Conservation (phyloP, 2,888 invertebrate genomes). For the Morpho achilles region DNA sequence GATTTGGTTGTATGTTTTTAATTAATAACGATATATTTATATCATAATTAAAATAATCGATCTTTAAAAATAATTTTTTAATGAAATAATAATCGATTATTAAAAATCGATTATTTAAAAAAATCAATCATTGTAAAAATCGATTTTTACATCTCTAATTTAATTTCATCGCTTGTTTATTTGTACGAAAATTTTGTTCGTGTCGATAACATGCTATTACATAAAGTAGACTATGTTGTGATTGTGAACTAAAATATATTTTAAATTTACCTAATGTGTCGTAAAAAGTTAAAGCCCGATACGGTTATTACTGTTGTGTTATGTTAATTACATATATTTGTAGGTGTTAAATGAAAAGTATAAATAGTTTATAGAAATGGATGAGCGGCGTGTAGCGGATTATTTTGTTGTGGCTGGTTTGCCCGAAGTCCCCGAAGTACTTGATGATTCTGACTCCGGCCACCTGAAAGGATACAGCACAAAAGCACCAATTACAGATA, state of each 20-base stretch:
- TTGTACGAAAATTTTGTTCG: slow-evolving; percentile 26
- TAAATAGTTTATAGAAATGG: slow-evolving; percentile 74
- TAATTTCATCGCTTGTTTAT: slow-evolving; percentile 31
- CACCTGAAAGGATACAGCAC: slow-evolving; percentile 89
- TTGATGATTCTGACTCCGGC: slow-evolving; percentile 89
- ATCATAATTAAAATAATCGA: too few species aligned
- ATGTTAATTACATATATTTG: slow-evolving; percentile 9
- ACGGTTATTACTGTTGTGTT: slow-evolving; percentile 2
- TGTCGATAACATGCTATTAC: slow-evolving; percentile 2
- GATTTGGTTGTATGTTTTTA: too few species aligned
- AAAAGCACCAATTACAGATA: slow-evolving; percentile 97
- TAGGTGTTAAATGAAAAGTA: slow-evolving; percentile 15
- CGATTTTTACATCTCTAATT: slow-evolving; percentile 23
- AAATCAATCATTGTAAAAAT: too few species aligned
- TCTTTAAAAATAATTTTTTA: too few species aligned
- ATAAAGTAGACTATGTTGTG: slow-evolving; percentile 4
- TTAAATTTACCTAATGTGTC: slow-evolving; percentile 1
- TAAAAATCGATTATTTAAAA: too few species aligned
- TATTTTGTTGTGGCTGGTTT: slow-evolving; percentile 99
- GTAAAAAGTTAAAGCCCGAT: slow-evolving; percentile 1
- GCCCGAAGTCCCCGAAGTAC: slow-evolving; percentile 87
- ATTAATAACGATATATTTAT: too few species aligned
- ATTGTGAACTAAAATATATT: slow-evolving; percentile 8
- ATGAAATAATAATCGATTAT: too few species aligned
- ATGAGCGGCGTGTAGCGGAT: slow-evolving; percentile 94